Conservation (phyloP, 2,888 invertebrate species). For the Mythimna albipuncta region DNA sequence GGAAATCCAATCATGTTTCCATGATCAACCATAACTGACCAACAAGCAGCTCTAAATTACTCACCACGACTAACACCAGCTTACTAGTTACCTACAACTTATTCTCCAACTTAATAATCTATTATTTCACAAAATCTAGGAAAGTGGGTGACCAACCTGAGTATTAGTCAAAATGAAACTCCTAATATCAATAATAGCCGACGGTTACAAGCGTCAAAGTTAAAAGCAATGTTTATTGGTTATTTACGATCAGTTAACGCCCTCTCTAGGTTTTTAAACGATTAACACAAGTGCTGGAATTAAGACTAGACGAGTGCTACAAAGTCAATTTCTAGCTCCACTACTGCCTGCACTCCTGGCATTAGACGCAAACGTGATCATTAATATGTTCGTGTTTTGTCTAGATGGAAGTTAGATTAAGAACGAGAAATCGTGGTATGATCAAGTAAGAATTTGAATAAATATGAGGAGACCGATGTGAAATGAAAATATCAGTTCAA, state of each 20-base stretch:
- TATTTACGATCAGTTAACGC: conserved; percentile 70
- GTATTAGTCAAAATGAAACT: conserved; percentile 62
- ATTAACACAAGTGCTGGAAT: conserved; percentile 72
- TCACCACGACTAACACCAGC: neutral
- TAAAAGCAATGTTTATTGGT: conserved; percentile 69
- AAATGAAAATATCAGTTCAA: conserved; percentile 20
- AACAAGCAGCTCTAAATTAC: conserved; percentile 28
- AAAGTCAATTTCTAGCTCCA: conserved; percentile 46
- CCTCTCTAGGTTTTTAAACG: conserved; percentile 75
- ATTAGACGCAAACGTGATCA: conserved; percentile 36
- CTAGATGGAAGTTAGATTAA: neutral
- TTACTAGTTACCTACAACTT: conserved; percentile 10
- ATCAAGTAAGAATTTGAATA: conserved; percentile 7
- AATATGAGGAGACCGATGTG: conserved; percentile 10
- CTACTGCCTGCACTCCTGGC: conserved; percentile 28
- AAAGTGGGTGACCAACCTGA: conserved; percentile 57
- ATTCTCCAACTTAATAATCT: conserved; percentile 41
- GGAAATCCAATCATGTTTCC: neutral
- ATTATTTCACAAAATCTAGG: conserved; percentile 55
- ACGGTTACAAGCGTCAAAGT: conserved; percentile 44
- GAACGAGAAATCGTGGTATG: conserved; percentile 15
- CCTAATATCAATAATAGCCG: conserved; percentile 70
- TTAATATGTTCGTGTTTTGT: conserved; percentile 23
- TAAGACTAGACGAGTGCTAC: conserved; percentile 52
- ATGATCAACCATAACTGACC: conserved; percentile 8